These are phyloP conservation scores for Nylanderia fulva DNA, from an alignment of 1,140 invertebrate genomes.

Conservation along the genomic window DNA sequence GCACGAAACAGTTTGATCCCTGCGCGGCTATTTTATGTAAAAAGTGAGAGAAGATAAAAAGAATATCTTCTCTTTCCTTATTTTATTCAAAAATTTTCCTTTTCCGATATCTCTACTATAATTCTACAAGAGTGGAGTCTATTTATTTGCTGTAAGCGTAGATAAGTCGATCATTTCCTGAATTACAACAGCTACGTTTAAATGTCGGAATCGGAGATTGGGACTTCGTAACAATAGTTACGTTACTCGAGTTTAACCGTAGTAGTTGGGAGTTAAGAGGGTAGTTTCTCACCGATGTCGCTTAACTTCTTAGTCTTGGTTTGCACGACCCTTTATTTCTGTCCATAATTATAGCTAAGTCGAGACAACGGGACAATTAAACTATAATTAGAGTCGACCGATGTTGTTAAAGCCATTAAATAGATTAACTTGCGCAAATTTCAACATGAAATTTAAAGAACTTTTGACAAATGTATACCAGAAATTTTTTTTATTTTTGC, in stretches of 20 bases:
- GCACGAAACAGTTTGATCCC: background rate
- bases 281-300: conserved; percentile 15
- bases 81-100: background rate
- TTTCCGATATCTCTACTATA: background rate
- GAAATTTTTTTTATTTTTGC: background rate
- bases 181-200: conserved; percentile 15
- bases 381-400: conserved; percentile 35
- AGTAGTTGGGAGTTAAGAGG: conserved; percentile 32
- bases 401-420: conserved; percentile 8
- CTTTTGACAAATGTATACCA: background rate
- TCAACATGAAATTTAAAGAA: background rate
- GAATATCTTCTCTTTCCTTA: background rate
- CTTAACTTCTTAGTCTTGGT: conserved; percentile 32
- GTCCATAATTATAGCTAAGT: conserved; percentile 13
- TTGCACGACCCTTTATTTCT: conserved; percentile 18
- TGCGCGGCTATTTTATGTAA: conserved; percentile 4
- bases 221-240: background rate
- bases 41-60: too few relatives aligned
- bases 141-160: background rate
- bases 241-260: conserved; percentile 12
- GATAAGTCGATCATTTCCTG: background rate
- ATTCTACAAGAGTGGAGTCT: background rate
- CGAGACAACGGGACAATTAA: background rate
- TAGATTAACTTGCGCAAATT: conserved; percentile 19
- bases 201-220: background rate